These are phyloP conservation scores for Salvelinus sp. DNA, from an alignment of 2,113 vertebrate species.

Conservation along the genomic window DNA sequence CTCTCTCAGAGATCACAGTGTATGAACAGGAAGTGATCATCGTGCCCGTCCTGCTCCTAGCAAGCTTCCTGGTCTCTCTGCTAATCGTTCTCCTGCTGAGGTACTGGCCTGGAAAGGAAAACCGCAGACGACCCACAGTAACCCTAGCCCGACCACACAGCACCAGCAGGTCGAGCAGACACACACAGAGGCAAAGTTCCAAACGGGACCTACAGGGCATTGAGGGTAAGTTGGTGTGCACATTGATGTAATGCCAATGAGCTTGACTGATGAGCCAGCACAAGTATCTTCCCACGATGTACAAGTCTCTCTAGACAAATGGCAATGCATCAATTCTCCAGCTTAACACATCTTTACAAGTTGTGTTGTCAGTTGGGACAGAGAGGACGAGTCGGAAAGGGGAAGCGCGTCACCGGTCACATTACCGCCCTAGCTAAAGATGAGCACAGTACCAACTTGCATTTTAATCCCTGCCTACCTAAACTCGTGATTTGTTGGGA, in stretches of 20 bases:
- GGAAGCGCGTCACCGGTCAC: too few species aligned
- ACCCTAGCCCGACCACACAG: neutral
- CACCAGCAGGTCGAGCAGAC: constrained; percentile 5
- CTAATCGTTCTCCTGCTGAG: constrained; percentile 32
- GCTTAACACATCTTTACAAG: neutral
- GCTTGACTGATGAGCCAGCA: too few species aligned
- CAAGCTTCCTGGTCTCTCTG: constrained; percentile 33
- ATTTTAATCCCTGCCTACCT: too few species aligned
- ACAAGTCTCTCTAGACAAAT: too few species aligned
- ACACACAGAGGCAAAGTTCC: constrained; percentile 10
- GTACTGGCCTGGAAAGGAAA: constrained; percentile 14
- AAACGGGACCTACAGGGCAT: constrained; percentile 62
- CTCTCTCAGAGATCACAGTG: constrained; percentile 37
- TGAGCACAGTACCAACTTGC: too few species aligned
- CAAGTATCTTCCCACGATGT: too few species aligned
- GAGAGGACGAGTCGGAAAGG: too few species aligned
- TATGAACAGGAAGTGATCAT: constrained; percentile 68
- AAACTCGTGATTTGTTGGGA: too few species aligned
- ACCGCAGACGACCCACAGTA: neutral
- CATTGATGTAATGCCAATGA: too few species aligned
- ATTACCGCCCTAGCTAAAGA: too few species aligned
- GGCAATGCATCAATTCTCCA: neutral
- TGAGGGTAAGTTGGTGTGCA: constrained; percentile 57
- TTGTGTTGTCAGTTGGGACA: too few species aligned
- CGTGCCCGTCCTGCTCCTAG: constrained; percentile 64